A percentile compares a stretch with the other conserved stretches of the same genome.
Evolutionary conservation across 2,797 vertebrate species (phyloP).

Genomic region (Pangasius djambal): DNA sequence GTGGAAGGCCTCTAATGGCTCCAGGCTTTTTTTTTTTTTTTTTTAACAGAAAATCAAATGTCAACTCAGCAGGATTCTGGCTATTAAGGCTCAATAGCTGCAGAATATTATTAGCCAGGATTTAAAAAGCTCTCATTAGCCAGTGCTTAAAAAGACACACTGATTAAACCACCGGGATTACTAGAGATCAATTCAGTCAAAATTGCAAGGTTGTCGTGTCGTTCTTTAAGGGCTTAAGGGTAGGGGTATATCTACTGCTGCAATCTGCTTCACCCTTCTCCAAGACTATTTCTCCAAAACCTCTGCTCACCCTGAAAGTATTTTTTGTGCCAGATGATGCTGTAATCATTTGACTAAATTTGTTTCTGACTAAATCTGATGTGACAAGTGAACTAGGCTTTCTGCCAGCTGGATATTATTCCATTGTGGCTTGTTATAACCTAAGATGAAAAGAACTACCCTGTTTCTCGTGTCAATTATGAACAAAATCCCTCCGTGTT

Average conservation of each 20-base stretch:
- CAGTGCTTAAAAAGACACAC: slow-evolving; percentile 39
- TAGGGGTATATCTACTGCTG: neutral
- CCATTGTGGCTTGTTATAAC: neutral
- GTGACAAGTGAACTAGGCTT: neutral
- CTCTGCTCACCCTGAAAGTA: neutral
- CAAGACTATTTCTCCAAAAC: neutral
- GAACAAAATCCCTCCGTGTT: neutral
- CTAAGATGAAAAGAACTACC: neutral
- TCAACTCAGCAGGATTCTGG: slow-evolving; percentile 11
- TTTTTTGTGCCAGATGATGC: too few species aligned
- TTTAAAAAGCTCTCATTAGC: slow-evolving; percentile 31
- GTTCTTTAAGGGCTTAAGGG: neutral
- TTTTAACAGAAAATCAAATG: slow-evolving; percentile 16
- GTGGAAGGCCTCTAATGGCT: neutral
- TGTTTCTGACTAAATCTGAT: neutral
- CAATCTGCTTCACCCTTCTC: neutral
- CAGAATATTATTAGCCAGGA: slow-evolving; percentile 30
- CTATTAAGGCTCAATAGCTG: slow-evolving; percentile 40
- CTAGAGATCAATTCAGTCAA: slow-evolving; percentile 2
- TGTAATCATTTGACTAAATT: neutral
- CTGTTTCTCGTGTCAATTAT: neutral
- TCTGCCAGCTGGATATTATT: neutral
- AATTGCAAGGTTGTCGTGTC: neutral
- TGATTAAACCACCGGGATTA: slow-evolving; percentile 47
- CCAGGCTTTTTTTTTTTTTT: neutral